Percentiles rank a stretch among this genome's conserved stretches.
These are phyloP conservation scores for Scaptomyza reducta DNA, from an alignment of 2,888 invertebrate genomes.

Conservation along the genomic window DNA sequence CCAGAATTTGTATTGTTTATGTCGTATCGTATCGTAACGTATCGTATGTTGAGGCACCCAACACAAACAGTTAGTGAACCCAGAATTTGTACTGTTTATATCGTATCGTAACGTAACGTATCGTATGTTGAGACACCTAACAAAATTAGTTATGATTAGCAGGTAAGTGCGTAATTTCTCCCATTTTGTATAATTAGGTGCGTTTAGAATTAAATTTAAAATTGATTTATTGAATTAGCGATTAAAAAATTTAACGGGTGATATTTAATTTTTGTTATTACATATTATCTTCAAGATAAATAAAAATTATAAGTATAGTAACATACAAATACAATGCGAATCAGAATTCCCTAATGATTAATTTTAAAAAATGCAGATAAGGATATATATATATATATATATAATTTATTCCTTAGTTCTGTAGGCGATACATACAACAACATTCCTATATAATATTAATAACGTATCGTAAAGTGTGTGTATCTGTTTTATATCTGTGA, in stretches of 20 bases:
- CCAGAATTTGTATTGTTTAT: too few relatives aligned
- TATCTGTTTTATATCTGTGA: constrained; percentile 34
- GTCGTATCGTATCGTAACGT: constrained; percentile 14
- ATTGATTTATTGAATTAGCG: constrained; percentile 59
- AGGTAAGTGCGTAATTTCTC: constrained; percentile 60
- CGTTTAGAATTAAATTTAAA: constrained; percentile 28
- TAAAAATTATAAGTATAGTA: constrained; percentile 7
- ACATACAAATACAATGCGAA: constrained; percentile 7
- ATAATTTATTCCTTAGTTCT: constrained; percentile 12
- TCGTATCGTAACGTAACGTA: constrained; percentile 15
- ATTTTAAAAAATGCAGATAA: constrained; percentile 28
- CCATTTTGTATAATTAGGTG: constrained; percentile 44
- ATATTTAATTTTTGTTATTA: constrained; percentile 69
- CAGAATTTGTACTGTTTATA: constrained; percentile 13
- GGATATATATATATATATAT: constrained; percentile 3
- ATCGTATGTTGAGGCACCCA: constrained; percentile 19
- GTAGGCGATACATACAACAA: constrained; percentile 14
- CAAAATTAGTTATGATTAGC: constrained; percentile 54
- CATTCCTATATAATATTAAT: constrained; percentile 15
- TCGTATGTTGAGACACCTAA: constrained; percentile 20
- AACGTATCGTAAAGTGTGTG: constrained; percentile 28
- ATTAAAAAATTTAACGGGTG: constrained; percentile 69
- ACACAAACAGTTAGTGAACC: constrained; percentile 41
- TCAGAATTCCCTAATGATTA: constrained; percentile 21
- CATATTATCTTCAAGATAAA: constrained; percentile 53